Base-by-base conservation (phyloP, 2,888 invertebrate genomes). In the Lochmaea capreae region DNA sequence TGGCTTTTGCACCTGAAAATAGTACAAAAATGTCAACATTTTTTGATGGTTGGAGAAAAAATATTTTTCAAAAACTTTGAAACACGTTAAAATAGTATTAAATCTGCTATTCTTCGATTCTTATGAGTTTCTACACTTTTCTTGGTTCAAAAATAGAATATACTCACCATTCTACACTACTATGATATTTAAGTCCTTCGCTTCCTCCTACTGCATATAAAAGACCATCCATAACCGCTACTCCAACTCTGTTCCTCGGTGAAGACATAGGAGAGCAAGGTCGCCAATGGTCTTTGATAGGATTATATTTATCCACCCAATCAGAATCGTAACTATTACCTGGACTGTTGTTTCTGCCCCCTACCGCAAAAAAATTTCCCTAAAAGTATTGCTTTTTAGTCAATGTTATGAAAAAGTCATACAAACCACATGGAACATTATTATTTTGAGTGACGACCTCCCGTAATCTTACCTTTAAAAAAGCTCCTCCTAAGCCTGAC, bases 201-300 rank as follows among this genome's bases (percentile, higher is more conserved):
- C 96, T 95, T 0, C 97, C 97, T 0, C 97, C 97, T 0, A 97
- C 95, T 4, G 97, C 97, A 85, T 97, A 97, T 72, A 97, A 88
- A 77, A 95, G 88, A 33, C 95, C 96, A 83, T 97, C 97, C 92
- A 97, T 95, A 11, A 97, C 96, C n/a, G 96, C 96, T 5, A 97
- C 97, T 9, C 97, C 97, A 22, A 97, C 94, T 82, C 97, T 90
- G 86, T 97, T 96, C 65, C 97, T 89, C 0, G 97, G 94, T 62
- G 94, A 93, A 12, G 95, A 93, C 97, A 97, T 94, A 1, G 95
- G 95, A 83, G 91, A 93, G 86, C 96, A 95, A 0, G 95, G 93
- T 42, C 94, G 89, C 97, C 97, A 97, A 79, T 92, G 91, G 85
- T 97, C 96, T 33, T 91, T 91, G 42, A 93, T 90, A 0, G 97